Evolutionary conservation across 2,797 vertebrate species (phyloP).

Genomic region (Aeoliscus strigatus): DNA sequence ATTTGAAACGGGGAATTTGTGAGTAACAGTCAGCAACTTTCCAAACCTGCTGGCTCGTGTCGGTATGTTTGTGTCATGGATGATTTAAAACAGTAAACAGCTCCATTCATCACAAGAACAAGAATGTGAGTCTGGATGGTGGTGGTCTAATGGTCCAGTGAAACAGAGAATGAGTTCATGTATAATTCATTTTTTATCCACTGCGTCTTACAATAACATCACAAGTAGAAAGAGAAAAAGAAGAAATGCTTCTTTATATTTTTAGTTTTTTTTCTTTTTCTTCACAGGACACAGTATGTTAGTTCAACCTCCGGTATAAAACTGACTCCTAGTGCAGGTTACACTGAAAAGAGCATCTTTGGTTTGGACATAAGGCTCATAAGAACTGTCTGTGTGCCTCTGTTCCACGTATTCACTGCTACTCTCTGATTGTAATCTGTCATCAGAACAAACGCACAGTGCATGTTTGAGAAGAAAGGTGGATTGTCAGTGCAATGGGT

Average conservation of each 20-base stretch:
- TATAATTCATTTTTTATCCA: constrained; percentile 27
- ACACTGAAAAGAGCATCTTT: constrained; percentile 65
- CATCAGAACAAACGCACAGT: constrained; percentile 39
- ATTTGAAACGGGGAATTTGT: no score
- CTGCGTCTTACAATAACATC: constrained; percentile 37
- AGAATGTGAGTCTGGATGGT: no score
- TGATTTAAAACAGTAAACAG: no score
- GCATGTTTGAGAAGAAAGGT: constrained; percentile 24
- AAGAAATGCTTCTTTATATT: constrained; percentile 26
- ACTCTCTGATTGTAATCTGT: constrained; percentile 5
- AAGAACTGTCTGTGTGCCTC: not conserved
- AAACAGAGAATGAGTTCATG: constrained; percentile 19
- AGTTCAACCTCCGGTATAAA: no score
- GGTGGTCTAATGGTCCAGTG: constrained; percentile 27
- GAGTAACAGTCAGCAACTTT: no score
- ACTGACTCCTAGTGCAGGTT: constrained; percentile 35
- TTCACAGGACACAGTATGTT: no score
- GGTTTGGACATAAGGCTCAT: constrained; percentile 73
- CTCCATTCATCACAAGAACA: constrained; percentile 54
- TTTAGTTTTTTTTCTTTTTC: no score
- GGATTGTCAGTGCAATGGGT: constrained; percentile 58
- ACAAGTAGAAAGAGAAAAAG: constrained; percentile 47
- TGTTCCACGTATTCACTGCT: not conserved
- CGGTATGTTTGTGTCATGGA: no score
- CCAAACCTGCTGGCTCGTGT: no score